A percentile compares a stretch with the other conserved stretches of the same genome.
Evolutionary conservation across 2,888 invertebrate genomes (phyloP).

Genomic region (Parochlus steinenii): DNA sequence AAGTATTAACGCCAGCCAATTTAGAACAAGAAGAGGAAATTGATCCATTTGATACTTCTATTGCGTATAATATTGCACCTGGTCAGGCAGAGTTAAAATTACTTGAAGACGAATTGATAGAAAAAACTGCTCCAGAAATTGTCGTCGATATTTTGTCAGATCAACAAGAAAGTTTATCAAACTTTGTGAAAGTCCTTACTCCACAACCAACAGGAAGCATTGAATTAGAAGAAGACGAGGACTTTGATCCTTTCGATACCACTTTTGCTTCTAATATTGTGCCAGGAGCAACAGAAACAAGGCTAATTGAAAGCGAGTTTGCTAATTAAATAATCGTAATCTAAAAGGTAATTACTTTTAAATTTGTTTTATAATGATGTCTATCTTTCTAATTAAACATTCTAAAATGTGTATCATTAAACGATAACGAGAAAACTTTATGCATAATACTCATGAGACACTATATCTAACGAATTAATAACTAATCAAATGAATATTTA

Average conservation of each 20-base stretch:
- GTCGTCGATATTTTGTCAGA: conserved; percentile 28
- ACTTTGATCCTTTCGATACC: conserved; percentile 69
- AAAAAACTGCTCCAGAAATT: conserved; percentile 26
- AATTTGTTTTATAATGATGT: no score
- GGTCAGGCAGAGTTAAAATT: conserved; percentile 62
- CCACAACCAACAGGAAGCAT: conserved; percentile 21
- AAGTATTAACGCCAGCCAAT: conserved; percentile 45
- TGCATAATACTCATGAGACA: no score
- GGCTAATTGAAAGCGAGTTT: conserved; percentile 61
- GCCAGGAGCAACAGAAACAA: conserved; percentile 62
- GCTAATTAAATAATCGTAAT: conserved; percentile 24
- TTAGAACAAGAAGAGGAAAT: conserved; percentile 37
- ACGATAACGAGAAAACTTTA: no score
- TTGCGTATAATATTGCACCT: conserved; percentile 55
- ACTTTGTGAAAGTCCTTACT: conserved; percentile 53
- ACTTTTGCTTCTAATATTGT: conserved; percentile 57
- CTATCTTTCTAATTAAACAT: no score
- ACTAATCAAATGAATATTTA: no score
- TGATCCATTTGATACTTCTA: conserved; percentile 82
- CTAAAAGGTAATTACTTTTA: no score
- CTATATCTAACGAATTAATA: no score
- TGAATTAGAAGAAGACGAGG: conserved; percentile 28
- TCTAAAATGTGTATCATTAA: no score
- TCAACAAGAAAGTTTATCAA: conserved; percentile 31
- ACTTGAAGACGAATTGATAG: conserved; percentile 51